These are phyloP conservation scores for Nicator chloris DNA, from an alignment of 2,113 vertebrate species.

Conservation along the genomic window DNA sequence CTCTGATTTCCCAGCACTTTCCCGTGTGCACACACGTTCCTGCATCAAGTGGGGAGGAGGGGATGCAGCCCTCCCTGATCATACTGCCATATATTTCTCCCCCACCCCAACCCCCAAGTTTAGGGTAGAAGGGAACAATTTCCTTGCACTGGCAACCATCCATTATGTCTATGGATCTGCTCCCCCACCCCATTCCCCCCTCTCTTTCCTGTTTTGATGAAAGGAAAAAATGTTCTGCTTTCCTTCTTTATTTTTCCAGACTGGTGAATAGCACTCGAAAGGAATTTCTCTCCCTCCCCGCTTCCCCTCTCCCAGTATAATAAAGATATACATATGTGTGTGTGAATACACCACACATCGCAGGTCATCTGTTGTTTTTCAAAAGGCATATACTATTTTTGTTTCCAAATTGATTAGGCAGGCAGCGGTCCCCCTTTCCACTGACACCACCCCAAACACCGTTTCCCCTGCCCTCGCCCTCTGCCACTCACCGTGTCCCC, in stretches of 20 bases:
- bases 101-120: background rate
- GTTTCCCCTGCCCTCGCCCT: conserved; percentile 21
- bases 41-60: background rate
- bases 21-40: background rate
- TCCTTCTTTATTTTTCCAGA: conserved; percentile 84
- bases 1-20: background rate
- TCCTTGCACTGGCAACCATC: conserved; percentile 47
- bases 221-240: conserved; percentile 78
- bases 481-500: conserved; percentile 63
- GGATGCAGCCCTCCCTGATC: background rate
- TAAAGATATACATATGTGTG: background rate
- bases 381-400: conserved; percentile 60
- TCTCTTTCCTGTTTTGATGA: conserved; percentile 82
- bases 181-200: conserved; percentile 47
- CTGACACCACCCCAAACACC: conserved; percentile 9
- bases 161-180: conserved; percentile 44
- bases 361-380: conserved; percentile 70
- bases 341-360: conserved; percentile 11
- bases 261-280: conserved; percentile 73
- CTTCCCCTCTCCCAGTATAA: conserved; percentile 60
- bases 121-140: conserved; percentile 50
- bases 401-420: conserved; percentile 48
- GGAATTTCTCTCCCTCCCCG: conserved; percentile 65
- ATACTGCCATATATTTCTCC: background rate
- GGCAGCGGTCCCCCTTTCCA: conserved; percentile 37